Conservation (phyloP, 2,797 vertebrate genomes). For the Parotocinclus haroldoi region DNA sequence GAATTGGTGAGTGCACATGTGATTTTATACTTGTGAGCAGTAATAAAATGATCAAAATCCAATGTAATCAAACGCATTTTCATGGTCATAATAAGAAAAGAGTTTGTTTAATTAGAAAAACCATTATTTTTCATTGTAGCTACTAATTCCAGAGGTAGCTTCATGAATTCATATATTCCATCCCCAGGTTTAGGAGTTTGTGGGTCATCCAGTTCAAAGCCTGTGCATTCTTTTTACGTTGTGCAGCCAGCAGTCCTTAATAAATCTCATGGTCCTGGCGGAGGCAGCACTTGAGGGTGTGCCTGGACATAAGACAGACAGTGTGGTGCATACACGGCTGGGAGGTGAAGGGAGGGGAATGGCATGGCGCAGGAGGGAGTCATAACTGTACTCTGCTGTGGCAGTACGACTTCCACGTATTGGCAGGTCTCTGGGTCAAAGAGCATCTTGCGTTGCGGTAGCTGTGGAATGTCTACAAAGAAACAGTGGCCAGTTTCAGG, state of each 20-base stretch:
- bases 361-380: slow-evolving; percentile 61
- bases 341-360: slow-evolving; percentile 45
- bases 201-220: slow-evolving; percentile 17
- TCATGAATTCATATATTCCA: slow-evolving; percentile 7
- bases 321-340: slow-evolving; percentile 58
- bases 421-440: slow-evolving; percentile 85
- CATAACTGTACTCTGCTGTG: slow-evolving; percentile 57
- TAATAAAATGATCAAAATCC: too few species aligned
- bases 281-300: slow-evolving; percentile 44
- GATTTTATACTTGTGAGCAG: too few species aligned
- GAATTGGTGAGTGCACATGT: too few species aligned
- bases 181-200: slow-evolving; percentile 7
- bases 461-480: slow-evolving; percentile 68
- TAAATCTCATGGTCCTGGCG: slow-evolving; percentile 43
- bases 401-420: slow-evolving; percentile 80
- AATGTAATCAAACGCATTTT: too few species aligned
- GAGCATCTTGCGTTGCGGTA: slow-evolving; percentile 76
- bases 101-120: too few species aligned
- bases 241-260: neutral
- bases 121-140: neutral
- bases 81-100: too few species aligned
- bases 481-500: slow-evolving; percentile 75
- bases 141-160: slow-evolving; percentile 39
- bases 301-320: slow-evolving; percentile 63
- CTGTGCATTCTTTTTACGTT: neutral